phyloP scores from a whole-genome alignment of 2,888 invertebrate genomes.

The Cephus runcator region DNA sequence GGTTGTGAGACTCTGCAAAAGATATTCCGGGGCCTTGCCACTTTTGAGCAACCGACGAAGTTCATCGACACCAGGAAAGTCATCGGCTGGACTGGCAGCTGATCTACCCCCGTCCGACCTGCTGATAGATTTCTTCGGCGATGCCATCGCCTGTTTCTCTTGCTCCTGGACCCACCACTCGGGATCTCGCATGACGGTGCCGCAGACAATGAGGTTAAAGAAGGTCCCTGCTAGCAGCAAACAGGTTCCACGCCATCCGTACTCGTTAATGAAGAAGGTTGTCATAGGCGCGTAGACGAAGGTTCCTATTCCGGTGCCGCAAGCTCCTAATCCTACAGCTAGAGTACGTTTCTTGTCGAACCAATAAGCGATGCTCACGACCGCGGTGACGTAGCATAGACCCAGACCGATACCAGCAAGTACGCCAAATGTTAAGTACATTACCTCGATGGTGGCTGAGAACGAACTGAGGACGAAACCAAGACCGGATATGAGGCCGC shows the following conservation, averaged over 20 bases:
- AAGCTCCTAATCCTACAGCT: slow-evolving; percentile 88
- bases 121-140: slow-evolving; percentile 67
- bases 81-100: slow-evolving; percentile 67
- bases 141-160: slow-evolving; percentile 65
- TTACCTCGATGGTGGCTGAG: slow-evolving; percentile 78
- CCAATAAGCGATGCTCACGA: slow-evolving; percentile 92
- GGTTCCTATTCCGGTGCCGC: slow-evolving; percentile 90
- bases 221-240: slow-evolving; percentile 85
- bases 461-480: slow-evolving; percentile 83
- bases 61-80: slow-evolving; percentile 74
- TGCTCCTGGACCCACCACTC: slow-evolving; percentile 82
- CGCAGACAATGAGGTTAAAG: slow-evolving; percentile 86
- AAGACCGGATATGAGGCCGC: slow-evolving; percentile 77
- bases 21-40: slow-evolving; percentile 75
- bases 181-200: slow-evolving; percentile 87
- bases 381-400: slow-evolving; percentile 88
- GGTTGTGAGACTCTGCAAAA: slow-evolving; percentile 72
- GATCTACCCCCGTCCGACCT: slow-evolving; percentile 69
- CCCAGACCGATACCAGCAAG: slow-evolving; percentile 87
- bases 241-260: slow-evolving; percentile 87
- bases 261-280: slow-evolving; percentile 79
- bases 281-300: slow-evolving; percentile 89
- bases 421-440: slow-evolving; percentile 88
- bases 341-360: slow-evolving; percentile 89
- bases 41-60: slow-evolving; percentile 77